Evolutionary conservation across 2,888 invertebrate species (phyloP), one percentile per base, ranked within the genome.

Genomic region (Leucozona laternaria): DNA sequence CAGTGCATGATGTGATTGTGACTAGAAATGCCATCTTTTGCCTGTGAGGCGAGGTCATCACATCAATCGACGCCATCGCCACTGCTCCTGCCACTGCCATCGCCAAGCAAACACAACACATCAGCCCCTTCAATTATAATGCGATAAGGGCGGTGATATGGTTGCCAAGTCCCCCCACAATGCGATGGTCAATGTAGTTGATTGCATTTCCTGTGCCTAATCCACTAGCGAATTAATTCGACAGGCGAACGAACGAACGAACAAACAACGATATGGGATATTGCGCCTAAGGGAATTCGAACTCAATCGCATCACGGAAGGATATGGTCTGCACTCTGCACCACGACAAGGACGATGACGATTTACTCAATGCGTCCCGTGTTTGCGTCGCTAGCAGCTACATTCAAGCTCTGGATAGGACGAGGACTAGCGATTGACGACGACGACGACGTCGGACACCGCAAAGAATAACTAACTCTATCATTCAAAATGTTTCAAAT

Each of bases 101-200:
- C 40, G 10, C 58, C 50, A 79, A 75, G 45, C 75, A 48, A 62
- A 68, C 57, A 70, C 58, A 70, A 48, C 43, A 50, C 66, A 66
- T 20, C 66, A 88, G 88, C 90, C 89, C 88, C 88, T 89, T 89
- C 90, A 88, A 90, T 89, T 89, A 81, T 81, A 78, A 78, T 81
- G 64, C 78, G 78, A 77, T 73, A 72, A 60, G 66, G 45, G 79
- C 45, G 64, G 70, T 50, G 25, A 7, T 10, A 58, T 50, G 40
- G 55, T 48, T 62, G 17, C 20, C 31, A 43, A 66, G 28, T 64
- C 75, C 40, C 75, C 62, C 53, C 62, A 40, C 50, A 10, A 31
- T 31, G 10, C 8, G 31, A 64, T 45, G 68, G 50, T 73, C 82
- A 55, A 55, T 64, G 62, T 86, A 78, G 78, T 60, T 86, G 85